Evolutionary conservation across 2,797 vertebrate genomes (phyloP).

Genomic region (Crax fasciolata): DNA sequence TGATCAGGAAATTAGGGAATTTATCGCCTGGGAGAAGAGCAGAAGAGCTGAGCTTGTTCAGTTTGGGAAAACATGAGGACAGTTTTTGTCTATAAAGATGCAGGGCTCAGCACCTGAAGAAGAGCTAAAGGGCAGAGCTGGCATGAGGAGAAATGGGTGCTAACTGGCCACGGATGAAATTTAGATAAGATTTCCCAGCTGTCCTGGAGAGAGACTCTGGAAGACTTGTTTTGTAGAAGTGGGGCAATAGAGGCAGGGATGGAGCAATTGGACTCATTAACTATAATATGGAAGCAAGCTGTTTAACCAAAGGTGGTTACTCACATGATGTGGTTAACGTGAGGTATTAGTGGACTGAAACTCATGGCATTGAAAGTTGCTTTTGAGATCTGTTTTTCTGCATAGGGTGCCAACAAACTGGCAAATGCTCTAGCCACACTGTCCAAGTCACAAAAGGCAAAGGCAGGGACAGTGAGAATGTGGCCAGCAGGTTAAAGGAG

Average conservation of each 20-base stretch:
- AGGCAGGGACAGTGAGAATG: neutral
- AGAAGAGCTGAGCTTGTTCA: neutral
- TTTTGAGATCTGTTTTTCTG: neutral
- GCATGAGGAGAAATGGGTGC: neutral
- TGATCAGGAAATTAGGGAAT: neutral
- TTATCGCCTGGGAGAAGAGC: neutral
- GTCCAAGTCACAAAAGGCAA: neutral
- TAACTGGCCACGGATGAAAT: accelerated
- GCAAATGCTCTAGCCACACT: neutral
- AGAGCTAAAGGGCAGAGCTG: neutral
- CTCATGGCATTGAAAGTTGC: accelerated
- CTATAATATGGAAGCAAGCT: neutral
- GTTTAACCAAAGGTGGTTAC: neutral
- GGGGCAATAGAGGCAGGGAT: neutral
- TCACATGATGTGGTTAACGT: neutral
- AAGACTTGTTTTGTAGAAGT: neutral
- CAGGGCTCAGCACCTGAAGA: neutral
- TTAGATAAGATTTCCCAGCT: neutral
- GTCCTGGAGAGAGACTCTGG: neutral
- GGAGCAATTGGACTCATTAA: neutral
- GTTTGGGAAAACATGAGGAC: neutral
- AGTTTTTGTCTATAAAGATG: neutral
- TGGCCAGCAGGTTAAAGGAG: neutral
- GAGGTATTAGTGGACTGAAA: neutral
- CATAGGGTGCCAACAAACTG: neutral